Conservation (phyloP, 2,888 invertebrate species). For the Athalia rosae region DNA sequence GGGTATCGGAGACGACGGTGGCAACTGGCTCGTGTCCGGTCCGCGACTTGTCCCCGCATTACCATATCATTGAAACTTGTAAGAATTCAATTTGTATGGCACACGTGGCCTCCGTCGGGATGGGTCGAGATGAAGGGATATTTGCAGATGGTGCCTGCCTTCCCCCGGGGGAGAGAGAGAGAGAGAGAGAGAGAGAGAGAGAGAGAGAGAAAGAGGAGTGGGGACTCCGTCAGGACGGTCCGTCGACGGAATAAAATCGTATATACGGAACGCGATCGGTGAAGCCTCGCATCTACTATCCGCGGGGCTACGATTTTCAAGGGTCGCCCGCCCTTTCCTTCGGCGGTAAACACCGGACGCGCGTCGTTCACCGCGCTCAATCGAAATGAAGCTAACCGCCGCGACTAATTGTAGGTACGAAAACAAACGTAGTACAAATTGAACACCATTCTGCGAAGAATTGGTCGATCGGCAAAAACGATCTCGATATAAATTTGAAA, state of each 20-base stretch:
- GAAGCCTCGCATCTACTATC: conserved; percentile 41
- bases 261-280: conserved; percentile 30
- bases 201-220: conserved; percentile 24
- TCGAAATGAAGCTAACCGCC: not conserved
- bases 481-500: too few species aligned
- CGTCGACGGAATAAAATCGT: conserved; percentile 8
- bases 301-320: conserved; percentile 19
- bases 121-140: conserved; percentile 57
- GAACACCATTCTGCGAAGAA: too few species aligned
- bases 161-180: conserved; percentile 52
- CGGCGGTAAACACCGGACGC: not conserved
- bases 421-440: not conserved
- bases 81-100: conserved; percentile 63
- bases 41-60: conserved; percentile 60
- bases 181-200: conserved; percentile 42
- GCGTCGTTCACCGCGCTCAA: not conserved
- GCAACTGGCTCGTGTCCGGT: conserved; percentile 55
- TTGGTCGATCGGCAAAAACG: too few species aligned
- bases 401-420: not conserved
- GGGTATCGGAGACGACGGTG: conserved; percentile 28
- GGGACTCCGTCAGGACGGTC: conserved; percentile 26
- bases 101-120: conserved; percentile 56
- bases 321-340: conserved; percentile 33
- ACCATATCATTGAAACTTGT: conserved; percentile 63
- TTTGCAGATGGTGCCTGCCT: conserved; percentile 59